Conservation (phyloP, 2,888 invertebrate species). For the Drosophila quinaria region DNA sequence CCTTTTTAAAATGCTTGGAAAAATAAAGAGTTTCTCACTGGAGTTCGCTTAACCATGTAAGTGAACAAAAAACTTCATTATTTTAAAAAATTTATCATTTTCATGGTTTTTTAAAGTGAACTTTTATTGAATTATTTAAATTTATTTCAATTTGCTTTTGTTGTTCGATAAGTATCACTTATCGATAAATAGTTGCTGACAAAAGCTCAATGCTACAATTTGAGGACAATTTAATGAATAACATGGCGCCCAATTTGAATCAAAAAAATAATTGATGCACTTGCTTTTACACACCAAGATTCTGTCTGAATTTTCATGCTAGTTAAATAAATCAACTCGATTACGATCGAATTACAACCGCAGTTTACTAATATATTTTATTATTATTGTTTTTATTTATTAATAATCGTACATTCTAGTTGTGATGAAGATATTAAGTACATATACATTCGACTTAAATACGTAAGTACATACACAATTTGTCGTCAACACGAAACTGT, state of each 20-base stretch:
- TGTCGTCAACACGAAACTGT: conserved; percentile 57
- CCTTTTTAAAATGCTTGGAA: no score
- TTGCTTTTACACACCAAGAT: no score
- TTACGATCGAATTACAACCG: conserved; percentile 28
- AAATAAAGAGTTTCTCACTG: no score
- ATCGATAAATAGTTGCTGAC: neutral
- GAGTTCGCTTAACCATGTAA: no score
- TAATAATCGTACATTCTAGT: conserved; percentile 32
- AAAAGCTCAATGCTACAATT: conserved; percentile 6
- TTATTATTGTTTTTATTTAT: conserved; percentile 18
- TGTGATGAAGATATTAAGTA: conserved; percentile 21
- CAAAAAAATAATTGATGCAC: no score
- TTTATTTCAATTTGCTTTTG: neutral
- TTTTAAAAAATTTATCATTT: no score
- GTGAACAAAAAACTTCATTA: no score
- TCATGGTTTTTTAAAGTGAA: no score
- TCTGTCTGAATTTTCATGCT: neutral
- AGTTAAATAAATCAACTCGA: neutral
- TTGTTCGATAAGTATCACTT: neutral
- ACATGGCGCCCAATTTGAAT: no score
- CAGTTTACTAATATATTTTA: conserved; percentile 37
- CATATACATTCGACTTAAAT: conserved; percentile 47
- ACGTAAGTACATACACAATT: conserved; percentile 47
- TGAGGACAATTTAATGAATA: no score
- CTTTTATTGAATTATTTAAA: no score